These are phyloP conservation scores for Agraylea sexmaculata DNA, from an alignment of 1,140 invertebrate species.

Conservation along the genomic window DNA sequence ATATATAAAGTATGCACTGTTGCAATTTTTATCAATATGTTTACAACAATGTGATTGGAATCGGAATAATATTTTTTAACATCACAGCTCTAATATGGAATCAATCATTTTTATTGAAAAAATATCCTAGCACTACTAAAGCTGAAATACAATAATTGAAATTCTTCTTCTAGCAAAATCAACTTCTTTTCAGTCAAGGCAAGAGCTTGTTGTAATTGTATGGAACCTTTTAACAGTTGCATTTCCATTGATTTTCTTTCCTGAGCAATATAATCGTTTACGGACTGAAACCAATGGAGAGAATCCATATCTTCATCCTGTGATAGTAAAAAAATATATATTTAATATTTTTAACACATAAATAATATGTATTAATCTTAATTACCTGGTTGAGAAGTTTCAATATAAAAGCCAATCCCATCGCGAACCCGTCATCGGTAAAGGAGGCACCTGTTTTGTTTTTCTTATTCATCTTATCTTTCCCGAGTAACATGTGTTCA, in stretches of 20 bases:
- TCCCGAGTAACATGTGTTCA: conserved; percentile 83
- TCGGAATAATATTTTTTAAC: background rate
- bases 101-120: conserved; percentile 47
- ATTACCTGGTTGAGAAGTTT: conserved; percentile 54
- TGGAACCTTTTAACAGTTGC: conserved; percentile 36
- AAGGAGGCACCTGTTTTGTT: conserved; percentile 79
- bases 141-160: conserved; percentile 81
- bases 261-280: conserved; percentile 57
- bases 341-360: conserved; percentile 55
- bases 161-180: conserved; percentile 76
- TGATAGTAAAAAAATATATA: conserved; percentile 19
- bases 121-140: conserved; percentile 90
- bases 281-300: conserved; percentile 91
- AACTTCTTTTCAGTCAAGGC: conserved; percentile 83
- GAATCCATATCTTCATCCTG: conserved; percentile 72
- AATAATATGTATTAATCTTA: conserved; percentile 12
- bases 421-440: conserved; percentile 96
- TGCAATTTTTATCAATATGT: too few relatives aligned
- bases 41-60: too few relatives aligned
- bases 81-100: too few relatives aligned
- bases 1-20: too few relatives aligned
- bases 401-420: conserved; percentile 72
- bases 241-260: conserved; percentile 48
- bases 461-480: conserved; percentile 86
- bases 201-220: conserved; percentile 79